Conservation (phyloP, 1,140 invertebrate species). For the Zaprionus davidi region DNA sequence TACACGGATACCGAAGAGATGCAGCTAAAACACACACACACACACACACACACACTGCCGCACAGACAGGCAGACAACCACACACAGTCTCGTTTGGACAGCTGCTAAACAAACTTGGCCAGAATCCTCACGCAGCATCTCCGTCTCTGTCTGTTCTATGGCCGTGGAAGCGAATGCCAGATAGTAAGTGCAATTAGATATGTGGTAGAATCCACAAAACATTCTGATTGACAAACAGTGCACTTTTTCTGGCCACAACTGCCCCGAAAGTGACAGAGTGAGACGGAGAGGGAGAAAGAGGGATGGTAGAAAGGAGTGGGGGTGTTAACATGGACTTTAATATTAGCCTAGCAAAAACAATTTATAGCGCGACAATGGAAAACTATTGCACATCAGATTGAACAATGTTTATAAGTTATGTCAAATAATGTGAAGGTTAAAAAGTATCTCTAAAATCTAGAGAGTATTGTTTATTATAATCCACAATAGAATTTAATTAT, state of each 20-base stretch:
- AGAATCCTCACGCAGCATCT: constrained; percentile 57
- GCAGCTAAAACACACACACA: constrained; percentile 10
- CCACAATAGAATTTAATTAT: no score
- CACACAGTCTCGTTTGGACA: constrained; percentile 37
- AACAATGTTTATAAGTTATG: no score
- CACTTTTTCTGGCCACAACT: neutral
- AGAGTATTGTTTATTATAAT: no score
- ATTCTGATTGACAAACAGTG: constrained; percentile 10
- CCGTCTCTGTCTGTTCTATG: constrained; percentile 4
- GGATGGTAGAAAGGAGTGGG: no score
- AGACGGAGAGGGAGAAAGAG: neutral
- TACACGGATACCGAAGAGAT: constrained; percentile 37
- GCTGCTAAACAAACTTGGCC: constrained; percentile 64
- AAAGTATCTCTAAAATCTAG: no score
- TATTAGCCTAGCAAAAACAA: no score
- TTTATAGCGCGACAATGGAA: no score
- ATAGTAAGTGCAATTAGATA: constrained; percentile 33
- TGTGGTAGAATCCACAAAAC: constrained; percentile 18
- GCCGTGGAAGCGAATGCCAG: constrained; percentile 36
- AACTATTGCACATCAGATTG: no score
- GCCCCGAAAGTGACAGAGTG: no score
- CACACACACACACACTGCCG: constrained; percentile 3
- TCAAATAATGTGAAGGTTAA: no score
- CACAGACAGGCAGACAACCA: neutral
- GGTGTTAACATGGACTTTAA: no score